These are phyloP conservation scores for Lithophane socia DNA, from an alignment of 2,888 invertebrate genomes.

Conservation along the genomic window DNA sequence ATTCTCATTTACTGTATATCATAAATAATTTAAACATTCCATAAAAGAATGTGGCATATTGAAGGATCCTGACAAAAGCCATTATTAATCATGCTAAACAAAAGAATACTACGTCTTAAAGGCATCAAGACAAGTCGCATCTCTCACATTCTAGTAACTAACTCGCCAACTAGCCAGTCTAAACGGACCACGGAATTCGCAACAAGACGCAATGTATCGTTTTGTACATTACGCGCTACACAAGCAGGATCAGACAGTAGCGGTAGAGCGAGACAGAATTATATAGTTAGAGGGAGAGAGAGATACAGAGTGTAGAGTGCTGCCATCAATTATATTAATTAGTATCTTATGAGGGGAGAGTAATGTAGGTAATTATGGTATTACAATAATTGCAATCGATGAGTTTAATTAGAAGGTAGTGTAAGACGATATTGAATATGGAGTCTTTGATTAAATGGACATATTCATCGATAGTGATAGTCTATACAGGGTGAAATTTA, in stretches of 20 bases:
- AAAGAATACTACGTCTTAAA: not conserved
- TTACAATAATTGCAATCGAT: slow-evolving; percentile 22
- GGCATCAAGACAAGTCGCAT: not conserved
- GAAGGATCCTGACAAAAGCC: not conserved
- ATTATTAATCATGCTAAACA: not conserved
- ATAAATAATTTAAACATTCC: not conserved
- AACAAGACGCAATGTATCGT: slow-evolving; percentile 67
- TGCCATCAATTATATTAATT: slow-evolving; percentile 65
- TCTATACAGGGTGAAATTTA: too few species aligned
- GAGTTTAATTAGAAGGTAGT: slow-evolving; percentile 21
- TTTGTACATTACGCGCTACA: slow-evolving; percentile 58
- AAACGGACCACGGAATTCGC: slow-evolving; percentile 57
- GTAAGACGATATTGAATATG: slow-evolving; percentile 11
- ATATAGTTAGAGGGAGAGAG: not conserved
- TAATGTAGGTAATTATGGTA: slow-evolving; percentile 8
- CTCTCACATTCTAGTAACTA: slow-evolving; percentile 8
- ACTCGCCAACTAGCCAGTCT: not conserved
- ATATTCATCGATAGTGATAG: not conserved
- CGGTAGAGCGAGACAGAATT: slow-evolving; percentile 6
- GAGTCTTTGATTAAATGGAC: slow-evolving; percentile 6
- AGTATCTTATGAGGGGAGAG: slow-evolving; percentile 10
- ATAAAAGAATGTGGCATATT: not conserved
- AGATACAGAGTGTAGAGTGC: slow-evolving; percentile 17
- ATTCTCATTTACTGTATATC: too few species aligned
- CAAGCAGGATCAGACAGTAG: slow-evolving; percentile 38